Percentiles rank a stretch among this genome's conserved stretches.
Conservation (phyloP, 2,888 invertebrate genomes). For the Dryocosmus kuriphilus region DNA sequence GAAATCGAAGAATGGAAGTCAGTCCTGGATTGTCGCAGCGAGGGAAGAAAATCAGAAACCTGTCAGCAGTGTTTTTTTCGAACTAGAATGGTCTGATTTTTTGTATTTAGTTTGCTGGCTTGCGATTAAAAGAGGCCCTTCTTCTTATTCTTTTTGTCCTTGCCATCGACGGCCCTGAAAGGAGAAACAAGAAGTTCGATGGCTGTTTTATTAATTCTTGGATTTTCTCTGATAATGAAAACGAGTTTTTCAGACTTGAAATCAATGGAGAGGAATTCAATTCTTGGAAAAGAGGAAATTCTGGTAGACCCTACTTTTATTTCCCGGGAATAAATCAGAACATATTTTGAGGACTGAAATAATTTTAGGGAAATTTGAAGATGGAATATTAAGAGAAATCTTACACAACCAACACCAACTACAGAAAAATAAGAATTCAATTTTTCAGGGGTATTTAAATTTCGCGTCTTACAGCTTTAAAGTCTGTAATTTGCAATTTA, state of each 20-base stretch:
- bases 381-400: constrained; percentile 4
- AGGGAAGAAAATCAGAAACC: constrained; percentile 30
- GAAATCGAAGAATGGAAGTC: constrained; percentile 23
- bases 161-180: constrained; percentile 90
- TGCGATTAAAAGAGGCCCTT: constrained; percentile 90
- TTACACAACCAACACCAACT: constrained; percentile 10
- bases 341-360: neutral
- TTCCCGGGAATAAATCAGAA: neutral
- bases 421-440: neutral
- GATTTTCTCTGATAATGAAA: constrained; percentile 24
- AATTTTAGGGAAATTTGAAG: constrained; percentile 43
- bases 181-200: constrained; percentile 57
- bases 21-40: constrained; percentile 12
- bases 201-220: constrained; percentile 40
- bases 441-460: neutral
- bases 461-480: neutral
- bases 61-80: constrained; percentile 14
- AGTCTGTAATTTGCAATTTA: neutral
- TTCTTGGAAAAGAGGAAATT: neutral
- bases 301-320: constrained; percentile 21
- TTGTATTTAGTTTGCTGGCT: constrained; percentile 50
- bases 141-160: constrained; percentile 93
- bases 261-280: constrained; percentile 1
- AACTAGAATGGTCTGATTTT: constrained; percentile 46
- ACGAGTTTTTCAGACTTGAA: neutral